phyloP scores from a whole-genome alignment of 2,797 vertebrate genomes.

The Labeo calbasu region DNA sequence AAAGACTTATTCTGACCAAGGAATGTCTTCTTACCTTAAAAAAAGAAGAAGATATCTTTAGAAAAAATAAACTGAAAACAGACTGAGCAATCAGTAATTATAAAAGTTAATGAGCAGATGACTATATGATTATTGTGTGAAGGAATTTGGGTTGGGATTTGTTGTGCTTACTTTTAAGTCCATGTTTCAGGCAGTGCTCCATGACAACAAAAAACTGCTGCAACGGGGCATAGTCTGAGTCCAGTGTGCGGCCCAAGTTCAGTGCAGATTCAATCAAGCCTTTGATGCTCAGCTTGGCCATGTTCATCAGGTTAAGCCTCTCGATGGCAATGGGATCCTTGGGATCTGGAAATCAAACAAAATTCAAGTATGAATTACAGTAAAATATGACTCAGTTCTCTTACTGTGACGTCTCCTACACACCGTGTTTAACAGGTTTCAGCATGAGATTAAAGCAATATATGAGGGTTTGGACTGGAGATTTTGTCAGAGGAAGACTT shows the following conservation, averaged over 20 bases:
- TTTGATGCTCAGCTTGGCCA: conserved; percentile 99
- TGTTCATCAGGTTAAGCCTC: conserved; percentile 99
- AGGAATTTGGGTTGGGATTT: not conserved
- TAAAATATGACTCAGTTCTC: not conserved
- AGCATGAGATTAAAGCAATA: not conserved
- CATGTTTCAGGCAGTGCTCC: conserved; percentile 98
- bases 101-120: not conserved
- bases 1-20: conserved; percentile 99
- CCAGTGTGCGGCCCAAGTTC: conserved; percentile 93
- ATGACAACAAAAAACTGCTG: conserved; percentile 99
- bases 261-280: conserved; percentile 96
- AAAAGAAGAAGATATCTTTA: not conserved
- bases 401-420: not conserved
- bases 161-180: conserved; percentile 86
- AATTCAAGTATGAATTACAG: not conserved
- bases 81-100: not conserved
- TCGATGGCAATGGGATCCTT: conserved; percentile 98
- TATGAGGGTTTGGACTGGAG: not conserved
- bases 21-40: conserved; percentile 94
- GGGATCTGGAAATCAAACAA: conserved; percentile 81
- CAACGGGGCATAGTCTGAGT: conserved; percentile 96
- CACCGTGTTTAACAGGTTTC: not conserved
- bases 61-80: not conserved
- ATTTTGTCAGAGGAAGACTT: not conserved
- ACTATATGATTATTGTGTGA: not conserved